Evolutionary conservation across 1,140 invertebrate genomes (phyloP), one percentile per base, ranked within the genome.

Genomic region (Cydia pomonella): DNA sequence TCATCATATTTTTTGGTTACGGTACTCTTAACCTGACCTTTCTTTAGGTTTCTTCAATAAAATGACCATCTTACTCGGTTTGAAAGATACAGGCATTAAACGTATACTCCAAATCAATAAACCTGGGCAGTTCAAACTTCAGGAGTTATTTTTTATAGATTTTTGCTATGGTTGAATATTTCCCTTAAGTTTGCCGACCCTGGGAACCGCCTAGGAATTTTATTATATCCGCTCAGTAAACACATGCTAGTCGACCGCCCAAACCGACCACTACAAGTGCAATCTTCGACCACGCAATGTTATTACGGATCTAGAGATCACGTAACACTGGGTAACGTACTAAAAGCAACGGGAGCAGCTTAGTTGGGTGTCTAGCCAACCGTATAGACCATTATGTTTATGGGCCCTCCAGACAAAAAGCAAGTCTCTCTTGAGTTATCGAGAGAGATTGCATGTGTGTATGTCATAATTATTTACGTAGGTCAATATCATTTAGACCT

Each of bases 371-470:
- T 59, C 53, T 59, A 59, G 53, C 53, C 53, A 59, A 59, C 53
- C 53, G 53, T 59, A 59, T 59, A 59, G 21, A 23, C 53, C 53
- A 59, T 23, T 59, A 53, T 53, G 44, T 47, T 47, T 47, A 53
- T 53, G 53, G n/a, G 9, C 53, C 53, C 53, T 59, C 53, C 53
- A 59, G 21, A 59, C 21, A 59, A 59, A 59, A 59, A 59, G 53
- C 53, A n/a, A 59, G 53, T 44, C 2, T 53, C n/a, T 53, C 12
- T 44, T 44, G 41, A 16, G 13, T 16, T 44, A 44, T 44, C 41
- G 41, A 44, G 12, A 44, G 18, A 53, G 50, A 59, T 21, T 9
- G 21, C 7, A 59, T 59, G 53, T 23, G 21, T 59, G 18, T 10
- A 59, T 23, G 53, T 2, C 53, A 59, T 59, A 59, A 23, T 59